Base-by-base conservation (phyloP, 1,140 invertebrate species). In the Lineus longissimus region DNA sequence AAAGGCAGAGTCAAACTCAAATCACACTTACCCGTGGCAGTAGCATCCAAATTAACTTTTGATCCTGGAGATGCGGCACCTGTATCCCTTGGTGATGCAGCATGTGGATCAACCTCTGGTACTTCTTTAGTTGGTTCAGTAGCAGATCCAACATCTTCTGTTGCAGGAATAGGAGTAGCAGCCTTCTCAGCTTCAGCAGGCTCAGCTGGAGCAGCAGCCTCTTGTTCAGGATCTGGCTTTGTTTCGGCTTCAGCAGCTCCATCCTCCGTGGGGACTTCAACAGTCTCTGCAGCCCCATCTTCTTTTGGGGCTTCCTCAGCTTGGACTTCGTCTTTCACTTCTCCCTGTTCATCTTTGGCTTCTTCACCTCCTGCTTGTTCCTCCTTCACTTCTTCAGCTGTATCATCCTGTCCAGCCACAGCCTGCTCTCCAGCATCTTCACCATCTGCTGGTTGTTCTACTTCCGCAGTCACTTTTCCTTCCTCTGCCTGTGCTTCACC, bases 1-100 rank as follows among this genome's bases (percentile, higher is more conserved):
- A n/a, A n/a, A n/a, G n/a, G n/a, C n/a, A n/a, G n/a, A n/a, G n/a
- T n/a, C n/a, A n/a, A n/a, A n/a, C n/a, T n/a, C n/a, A n/a, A n/a
- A n/a, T n/a, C n/a, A 57, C n/a, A 62, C 19, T 61, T 63, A 78
- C 76, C 76, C 71, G 76, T 78, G 23, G 73, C 76, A 25, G 75
- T 79, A n/a, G 77, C 76, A 58, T 76, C 73, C 30, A 75, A 61
- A 56, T 73, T 72, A 43, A 74, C 64, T 43, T 17, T 2, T 66
- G 0, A 36, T 54, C 19, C 1, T 2, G 43, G 55, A 25, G 29
- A 15, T 61, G 15, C 17, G 17, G 59, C 40, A 11, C 6, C 4
- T 17, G 17, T n/a, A 54, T 41, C 6, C 6, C 41, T n/a, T 17
- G 60, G 60, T 1, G 60, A 56, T 31, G 19, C 45, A 27, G 66